Percentiles rank a stretch among this genome's conserved stretches.
Evolutionary conservation across 2,888 invertebrate genomes (phyloP).

Genomic region (Parthenolecanium corni): DNA sequence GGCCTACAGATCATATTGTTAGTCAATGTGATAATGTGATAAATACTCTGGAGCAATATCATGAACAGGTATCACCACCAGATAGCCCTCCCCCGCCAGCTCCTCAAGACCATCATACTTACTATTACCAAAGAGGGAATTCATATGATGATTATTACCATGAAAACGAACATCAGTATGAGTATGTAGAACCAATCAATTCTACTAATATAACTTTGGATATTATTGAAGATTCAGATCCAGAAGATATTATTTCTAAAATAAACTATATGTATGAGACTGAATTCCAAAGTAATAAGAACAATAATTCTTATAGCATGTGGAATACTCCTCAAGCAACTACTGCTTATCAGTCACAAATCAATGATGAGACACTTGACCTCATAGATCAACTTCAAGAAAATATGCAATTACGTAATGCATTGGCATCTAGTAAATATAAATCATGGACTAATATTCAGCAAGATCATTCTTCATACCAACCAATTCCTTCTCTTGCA

Average conservation of each 20-base stretch:
- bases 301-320: not conserved
- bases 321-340: too few relatives aligned
- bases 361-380: not conserved
- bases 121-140: not conserved
- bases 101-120: slow-evolving; percentile 46
- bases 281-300: not conserved
- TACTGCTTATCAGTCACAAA: not conserved
- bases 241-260: slow-evolving; percentile 19
- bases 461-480: not conserved
- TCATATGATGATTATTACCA: not conserved
- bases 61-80: slow-evolving; percentile 41
- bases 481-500: too few relatives aligned
- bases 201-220: not conserved
- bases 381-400: not conserved
- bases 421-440: not conserved
- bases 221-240: slow-evolving; percentile 5
- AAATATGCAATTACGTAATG: not conserved
- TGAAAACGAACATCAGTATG: not conserved
- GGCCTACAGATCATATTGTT: slow-evolving; percentile 2
- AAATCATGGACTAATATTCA: not conserved
- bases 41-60: slow-evolving; percentile 13
- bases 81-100: slow-evolving; percentile 71
- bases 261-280: slow-evolving; percentile 18
- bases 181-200: too few relatives aligned
- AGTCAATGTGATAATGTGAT: slow-evolving; percentile 18